Base-by-base conservation (phyloP, 2,797 vertebrate species). In the Tragopan temminckii region DNA sequence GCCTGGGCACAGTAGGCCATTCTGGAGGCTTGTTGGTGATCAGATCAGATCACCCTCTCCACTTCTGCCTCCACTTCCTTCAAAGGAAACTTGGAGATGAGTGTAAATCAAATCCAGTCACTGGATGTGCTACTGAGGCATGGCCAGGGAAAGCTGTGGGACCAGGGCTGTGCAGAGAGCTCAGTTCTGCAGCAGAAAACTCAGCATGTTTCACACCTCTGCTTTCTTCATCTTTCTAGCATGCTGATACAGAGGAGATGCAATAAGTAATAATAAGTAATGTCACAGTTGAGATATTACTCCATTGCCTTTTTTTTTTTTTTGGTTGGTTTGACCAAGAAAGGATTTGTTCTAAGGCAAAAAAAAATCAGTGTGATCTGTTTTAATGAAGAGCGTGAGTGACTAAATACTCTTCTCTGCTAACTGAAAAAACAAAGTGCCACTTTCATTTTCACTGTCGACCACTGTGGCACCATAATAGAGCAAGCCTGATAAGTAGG, bases 401-500 rank as follows among this genome's bases (percentile, higher is more conserved):
- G 35, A 25, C 40, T 42, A 77, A 58, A 15, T n/a, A 59, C 13
- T 88, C 18, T 57, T 9, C 13, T 79, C 19, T 48, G 16, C 43
- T 61, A 52, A 29, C 11, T 71, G 25, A 5, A 11, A 25, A 78
- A 75, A 48, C 10, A 29, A 19, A 6, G 1, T 15, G 63, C 25
- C 7, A 31, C 45, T 71, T 88, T 74, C 7, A n/a, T 69, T 35
- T 50, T 79, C 38, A 29, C 17, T 42, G 13, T 45, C 53, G 8
- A 1, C 3, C 6, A 23, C 11, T 35, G 16, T 46, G 55, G 27
- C 12, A 24, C 1, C 0, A 55, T 43, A 29, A 63, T 67, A 29
- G 10, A 72, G 17, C 21, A 58, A 25, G 38, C 16, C 19, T 75
- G 38, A 11, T 38, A 52, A 55, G 16, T 18, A 53, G 5, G 4